Percentiles rank a stretch among this genome's conserved stretches.
Conservation (phyloP, 92 coral and sea anemone genomes). For the Paramuricea clavata region DNA sequence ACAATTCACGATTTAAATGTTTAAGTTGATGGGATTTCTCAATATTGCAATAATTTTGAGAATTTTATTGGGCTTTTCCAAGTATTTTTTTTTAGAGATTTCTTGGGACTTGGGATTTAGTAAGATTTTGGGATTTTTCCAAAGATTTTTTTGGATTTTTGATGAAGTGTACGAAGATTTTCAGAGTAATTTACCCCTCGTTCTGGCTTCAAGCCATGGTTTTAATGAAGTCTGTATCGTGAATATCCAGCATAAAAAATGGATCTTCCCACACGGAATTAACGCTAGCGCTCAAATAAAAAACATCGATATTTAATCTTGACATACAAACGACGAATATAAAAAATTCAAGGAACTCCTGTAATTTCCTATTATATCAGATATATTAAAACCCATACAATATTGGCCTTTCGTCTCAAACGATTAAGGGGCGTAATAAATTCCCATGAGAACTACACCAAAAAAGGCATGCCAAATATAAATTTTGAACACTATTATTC, state of each 20-base stretch:
- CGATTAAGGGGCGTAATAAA: background rate
- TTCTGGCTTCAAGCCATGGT: no score
- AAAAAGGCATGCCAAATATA: constrained; percentile 10
- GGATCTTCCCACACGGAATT: background rate
- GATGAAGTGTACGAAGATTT: no score
- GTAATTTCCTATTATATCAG: background rate
- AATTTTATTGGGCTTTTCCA: no score
- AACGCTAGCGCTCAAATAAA: background rate
- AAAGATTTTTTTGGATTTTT: no score
- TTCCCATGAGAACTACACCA: constrained; percentile 10
- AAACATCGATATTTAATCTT: background rate
- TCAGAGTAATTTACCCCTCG: no score
- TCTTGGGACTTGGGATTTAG: no score
- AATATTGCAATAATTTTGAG: no score
- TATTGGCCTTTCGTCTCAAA: constrained; percentile 6
- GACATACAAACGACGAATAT: constrained; percentile 8
- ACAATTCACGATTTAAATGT: no score
- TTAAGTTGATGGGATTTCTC: no score
- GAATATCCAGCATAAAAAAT: background rate
- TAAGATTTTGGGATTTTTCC: no score
- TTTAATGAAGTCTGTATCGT: no score
- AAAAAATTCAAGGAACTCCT: background rate
- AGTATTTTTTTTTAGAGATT: no score
- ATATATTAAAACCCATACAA: constrained; percentile 2
- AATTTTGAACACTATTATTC: background rate